phyloP scores from a whole-genome alignment of 2,888 invertebrate genomes.

The Ectobius pallidus region DNA sequence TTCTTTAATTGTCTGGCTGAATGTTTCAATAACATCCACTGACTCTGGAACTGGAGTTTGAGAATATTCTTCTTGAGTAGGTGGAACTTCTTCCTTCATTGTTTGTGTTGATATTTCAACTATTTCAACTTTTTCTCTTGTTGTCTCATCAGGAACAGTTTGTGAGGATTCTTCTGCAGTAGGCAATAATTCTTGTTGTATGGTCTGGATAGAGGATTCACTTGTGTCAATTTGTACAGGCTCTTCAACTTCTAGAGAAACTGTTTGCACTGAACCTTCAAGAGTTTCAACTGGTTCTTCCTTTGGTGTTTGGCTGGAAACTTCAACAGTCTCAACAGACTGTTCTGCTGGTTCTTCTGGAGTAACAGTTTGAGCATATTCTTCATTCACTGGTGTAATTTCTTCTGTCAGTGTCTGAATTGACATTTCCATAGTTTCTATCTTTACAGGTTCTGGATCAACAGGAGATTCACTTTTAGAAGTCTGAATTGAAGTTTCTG shows the following conservation, averaged over 20 bases:
- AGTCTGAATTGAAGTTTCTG: constrained; percentile 13
- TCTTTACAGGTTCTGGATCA: background rate
- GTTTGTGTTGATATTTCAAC: constrained; percentile 22
- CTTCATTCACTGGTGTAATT: constrained; percentile 50
- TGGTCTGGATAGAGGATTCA: constrained; percentile 47
- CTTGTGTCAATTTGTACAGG: background rate
- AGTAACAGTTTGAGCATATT: constrained; percentile 55
- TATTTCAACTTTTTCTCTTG: background rate
- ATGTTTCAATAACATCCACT: constrained; percentile 39
- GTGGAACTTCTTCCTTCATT: constrained; percentile 50
- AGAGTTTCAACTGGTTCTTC: constrained; percentile 51
- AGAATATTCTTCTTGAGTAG: constrained; percentile 43
- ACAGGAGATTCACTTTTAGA: too few relatives aligned
- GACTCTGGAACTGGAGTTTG: constrained; percentile 29
- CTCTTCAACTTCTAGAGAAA: constrained; percentile 51
- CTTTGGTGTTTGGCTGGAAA: constrained; percentile 55
- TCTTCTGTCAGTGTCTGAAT: constrained; percentile 56
- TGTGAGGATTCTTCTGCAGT: constrained; percentile 50
- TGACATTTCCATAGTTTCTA: constrained; percentile 51
- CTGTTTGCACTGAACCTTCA: constrained; percentile 58
- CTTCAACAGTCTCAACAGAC: constrained; percentile 50
- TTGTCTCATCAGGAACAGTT: constrained; percentile 45
- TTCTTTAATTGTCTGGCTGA: constrained; percentile 49
- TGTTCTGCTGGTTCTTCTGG: constrained; percentile 47
- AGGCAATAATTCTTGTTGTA: constrained; percentile 51